Conservation (phyloP, 2,113 vertebrate species). For the Panthera leo region DNA sequence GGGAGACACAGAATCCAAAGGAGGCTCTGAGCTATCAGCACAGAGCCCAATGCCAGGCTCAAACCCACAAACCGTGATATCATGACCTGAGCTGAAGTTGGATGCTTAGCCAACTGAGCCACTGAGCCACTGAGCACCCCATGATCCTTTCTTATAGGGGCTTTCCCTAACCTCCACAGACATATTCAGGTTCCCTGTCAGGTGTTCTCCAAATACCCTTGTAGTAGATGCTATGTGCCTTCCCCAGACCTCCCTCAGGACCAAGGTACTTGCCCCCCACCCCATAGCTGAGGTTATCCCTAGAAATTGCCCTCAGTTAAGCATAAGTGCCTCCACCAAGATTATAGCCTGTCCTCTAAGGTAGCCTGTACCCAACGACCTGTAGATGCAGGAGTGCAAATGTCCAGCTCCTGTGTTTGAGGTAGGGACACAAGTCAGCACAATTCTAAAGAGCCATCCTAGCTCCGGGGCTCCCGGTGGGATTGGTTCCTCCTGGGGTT, state of each 20-base stretch:
- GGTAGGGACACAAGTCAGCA: not conserved
- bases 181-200: not conserved
- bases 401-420: not conserved
- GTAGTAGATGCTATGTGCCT: too few relatives aligned
- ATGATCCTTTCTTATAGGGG: not conserved
- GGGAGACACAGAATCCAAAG: too few relatives aligned
- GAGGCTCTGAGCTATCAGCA: too few relatives aligned
- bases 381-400: not conserved
- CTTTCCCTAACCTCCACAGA: not conserved
- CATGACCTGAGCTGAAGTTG: too few relatives aligned
- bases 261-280: rapidly evolving
- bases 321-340: not conserved
- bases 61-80: too few relatives aligned
- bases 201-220: not conserved
- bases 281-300: not conserved
- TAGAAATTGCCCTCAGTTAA: not conserved
- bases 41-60: too few relatives aligned
- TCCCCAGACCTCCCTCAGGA: not conserved
- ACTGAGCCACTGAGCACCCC: too few relatives aligned
- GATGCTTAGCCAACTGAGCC: too few relatives aligned
- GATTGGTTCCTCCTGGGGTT: not conserved
- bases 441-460: not conserved
- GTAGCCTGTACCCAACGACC: not conserved
- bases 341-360: not conserved
- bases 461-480: too few relatives aligned